A percentile compares a stretch with the other conserved stretches of the same genome.
These are phyloP conservation scores for Cheilosia impressa DNA, from an alignment of 2,888 invertebrate species.

Conservation along the genomic window DNA sequence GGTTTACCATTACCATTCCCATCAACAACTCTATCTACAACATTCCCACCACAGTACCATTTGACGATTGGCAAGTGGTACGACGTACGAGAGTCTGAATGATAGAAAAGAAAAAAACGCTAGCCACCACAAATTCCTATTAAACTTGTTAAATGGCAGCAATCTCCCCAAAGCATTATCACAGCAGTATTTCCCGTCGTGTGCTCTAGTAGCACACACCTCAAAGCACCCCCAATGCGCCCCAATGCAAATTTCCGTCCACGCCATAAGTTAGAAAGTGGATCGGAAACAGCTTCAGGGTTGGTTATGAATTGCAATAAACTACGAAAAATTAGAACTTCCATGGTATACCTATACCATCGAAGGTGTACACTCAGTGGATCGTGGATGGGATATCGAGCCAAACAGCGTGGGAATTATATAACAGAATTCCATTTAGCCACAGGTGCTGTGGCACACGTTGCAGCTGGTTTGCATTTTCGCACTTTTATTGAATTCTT, in stretches of 20 bases:
- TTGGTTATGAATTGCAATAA: conserved; percentile 71
- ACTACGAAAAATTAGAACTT: conserved; percentile 45
- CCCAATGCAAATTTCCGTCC: conserved; percentile 48
- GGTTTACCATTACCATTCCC: too few species aligned
- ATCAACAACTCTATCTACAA: too few species aligned
- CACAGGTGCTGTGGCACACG: conserved; percentile 60
- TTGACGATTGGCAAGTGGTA: too few species aligned
- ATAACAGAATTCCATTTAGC: conserved; percentile 72
- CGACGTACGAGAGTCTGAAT: too few species aligned
- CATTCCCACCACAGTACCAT: too few species aligned
- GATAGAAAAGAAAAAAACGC: background rate
- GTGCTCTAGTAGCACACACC: background rate
- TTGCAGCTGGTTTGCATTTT: conserved; percentile 66
- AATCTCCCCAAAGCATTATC: conserved; percentile 45
- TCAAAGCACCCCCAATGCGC: background rate
- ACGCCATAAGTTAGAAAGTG: conserved; percentile 38
- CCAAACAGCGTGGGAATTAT: conserved; percentile 69
- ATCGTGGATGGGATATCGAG: conserved; percentile 35
- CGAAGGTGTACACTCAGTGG: conserved; percentile 34
- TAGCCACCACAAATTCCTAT: conserved; percentile 29
- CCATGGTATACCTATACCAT: conserved; percentile 17
- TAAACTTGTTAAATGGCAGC: conserved; percentile 54
- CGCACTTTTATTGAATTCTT: conserved; percentile 70
- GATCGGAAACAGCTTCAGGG: conserved; percentile 54
- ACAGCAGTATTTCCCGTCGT: conserved; percentile 6